Conservation (phyloP, 2,797 vertebrate genomes). For the Siniperca undulata region DNA sequence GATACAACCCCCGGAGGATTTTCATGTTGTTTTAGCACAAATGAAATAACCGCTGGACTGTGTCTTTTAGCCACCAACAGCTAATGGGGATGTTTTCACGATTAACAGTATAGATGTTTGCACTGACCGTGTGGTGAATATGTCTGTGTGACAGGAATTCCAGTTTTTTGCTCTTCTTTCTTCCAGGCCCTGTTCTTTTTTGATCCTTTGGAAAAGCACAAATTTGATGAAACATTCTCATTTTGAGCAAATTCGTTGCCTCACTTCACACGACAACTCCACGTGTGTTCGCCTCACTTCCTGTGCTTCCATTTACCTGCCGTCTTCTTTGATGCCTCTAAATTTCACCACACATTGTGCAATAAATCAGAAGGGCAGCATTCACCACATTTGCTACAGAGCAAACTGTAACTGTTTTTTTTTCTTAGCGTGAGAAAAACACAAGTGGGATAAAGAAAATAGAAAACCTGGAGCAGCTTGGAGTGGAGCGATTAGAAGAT, state of each 20-base stretch:
- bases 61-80: constrained; percentile 13
- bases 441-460: constrained; percentile 30
- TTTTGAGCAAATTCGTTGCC: background rate
- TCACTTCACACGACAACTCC: constrained; percentile 13
- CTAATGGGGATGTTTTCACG: background rate
- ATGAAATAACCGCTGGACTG: constrained; percentile 18
- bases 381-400: constrained; percentile 16
- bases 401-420: constrained; percentile 23
- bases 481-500: constrained; percentile 30
- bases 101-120: background rate
- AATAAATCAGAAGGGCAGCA: constrained; percentile 22
- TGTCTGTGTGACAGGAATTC: background rate
- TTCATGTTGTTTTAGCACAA: constrained; percentile 31
- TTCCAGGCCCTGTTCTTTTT: background rate
- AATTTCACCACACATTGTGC: constrained; percentile 26
- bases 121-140: background rate
- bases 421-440: constrained; percentile 1
- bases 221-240: constrained; percentile 4
- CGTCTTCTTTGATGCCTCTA: constrained; percentile 42
- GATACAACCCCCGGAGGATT: constrained; percentile 17
- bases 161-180: background rate
- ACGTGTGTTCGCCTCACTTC: constrained; percentile 10
- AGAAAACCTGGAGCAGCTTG: constrained; percentile 21
- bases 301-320: constrained; percentile 15
- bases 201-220: background rate